Base-by-base conservation (phyloP, 2,888 invertebrate species). In the Prionchulus punctatus region DNA sequence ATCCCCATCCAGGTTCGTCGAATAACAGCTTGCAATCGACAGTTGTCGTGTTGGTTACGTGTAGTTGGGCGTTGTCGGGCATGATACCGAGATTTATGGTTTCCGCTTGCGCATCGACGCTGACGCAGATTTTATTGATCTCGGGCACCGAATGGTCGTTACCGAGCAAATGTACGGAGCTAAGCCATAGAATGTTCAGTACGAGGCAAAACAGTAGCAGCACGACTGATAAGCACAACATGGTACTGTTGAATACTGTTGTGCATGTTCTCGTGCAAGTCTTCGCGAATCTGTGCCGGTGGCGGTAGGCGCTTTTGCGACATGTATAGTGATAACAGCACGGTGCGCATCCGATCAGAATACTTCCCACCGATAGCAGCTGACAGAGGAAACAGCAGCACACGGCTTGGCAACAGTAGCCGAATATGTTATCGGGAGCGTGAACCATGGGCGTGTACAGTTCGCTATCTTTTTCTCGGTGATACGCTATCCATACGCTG, bases 261-360 rank as follows among this genome's bases (percentile, higher is more conserved):
- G 56, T 27, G n/a, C 2, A 28, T 21, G 43, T 7, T 2, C 51
- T 36, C 4, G 51, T 50, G 51, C 56, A 56, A 2, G 51, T 56
- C 12, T 30, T 31, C 12, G 56, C 56, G 51, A 50, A 56, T 27
- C 51, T 26, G 27, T 51, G 50, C 2, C 51, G 45, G 26, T 52
- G 30, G 26, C 15, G n/a, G 21, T 18, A 3, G 30, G 52, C 30
- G 23, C 31, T 30, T 25, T 26, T 18, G 27, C 49, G 50, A 42
- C 56, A 56, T 2, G 43, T 18, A 51, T 56, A 56, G 27, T 56
- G 43, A 28, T 51, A 43, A 31, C 26, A 26, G 25, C 56, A 56
- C 4, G 56, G 56, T 15, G 30, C n/a, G 27, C 56, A 56, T 2
- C 27, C 50, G 7, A 18, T 26, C 23, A 51, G 3, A n/a, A 49